Evolutionary conservation across 2,888 invertebrate species (phyloP), one percentile per base, ranked within the genome.

Genomic region (Lymantria dispar): DNA sequence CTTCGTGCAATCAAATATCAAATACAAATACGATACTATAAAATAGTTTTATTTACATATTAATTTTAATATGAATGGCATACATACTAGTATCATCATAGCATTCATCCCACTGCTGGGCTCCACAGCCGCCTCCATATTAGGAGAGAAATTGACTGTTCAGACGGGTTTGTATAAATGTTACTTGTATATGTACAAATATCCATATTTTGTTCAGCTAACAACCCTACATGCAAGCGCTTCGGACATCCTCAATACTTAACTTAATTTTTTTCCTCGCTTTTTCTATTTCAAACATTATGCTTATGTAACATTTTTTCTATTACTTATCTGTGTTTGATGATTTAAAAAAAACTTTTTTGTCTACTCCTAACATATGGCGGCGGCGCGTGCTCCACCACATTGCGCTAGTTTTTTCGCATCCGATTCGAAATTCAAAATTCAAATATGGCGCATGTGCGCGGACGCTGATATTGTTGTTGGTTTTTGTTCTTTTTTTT

Each of bases 291-390:
- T 74, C 85, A 86, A 88, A 89, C 88, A 85, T 89, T 87, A 87
- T 87, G 87, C 89, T 87, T 88, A 88, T 88, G 87, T 88, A 87
- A 83, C 84, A 79, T 83, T 87, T 89, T 89, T 87, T 87, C 72
- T 64, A 64, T 73, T 76, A 77, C 78, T 81, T 85, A 87, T 87
- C 87, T 85, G 81, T 83, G 85, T 85, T 81, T 85, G 83, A 85
- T 87, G 83, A 79, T 69, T 77, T 71, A 80, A 85, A 84, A 85
- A 85, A 80, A 74, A 51, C 62, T 67, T 80, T 85, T 87, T 85
- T 83, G 74, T 76, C 70, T 66, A 58, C 62, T 63, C 48, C 62
- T 57, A 62, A 63, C 88, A 87, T 85, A 88, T 88, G 88, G 82
- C 75, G 56, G 74, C 65, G 76, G 87, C 89, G 87, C 89, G 89